Evolutionary conservation across 2,888 invertebrate species (phyloP).

Genomic region (Drosophila aldrichi): DNA sequence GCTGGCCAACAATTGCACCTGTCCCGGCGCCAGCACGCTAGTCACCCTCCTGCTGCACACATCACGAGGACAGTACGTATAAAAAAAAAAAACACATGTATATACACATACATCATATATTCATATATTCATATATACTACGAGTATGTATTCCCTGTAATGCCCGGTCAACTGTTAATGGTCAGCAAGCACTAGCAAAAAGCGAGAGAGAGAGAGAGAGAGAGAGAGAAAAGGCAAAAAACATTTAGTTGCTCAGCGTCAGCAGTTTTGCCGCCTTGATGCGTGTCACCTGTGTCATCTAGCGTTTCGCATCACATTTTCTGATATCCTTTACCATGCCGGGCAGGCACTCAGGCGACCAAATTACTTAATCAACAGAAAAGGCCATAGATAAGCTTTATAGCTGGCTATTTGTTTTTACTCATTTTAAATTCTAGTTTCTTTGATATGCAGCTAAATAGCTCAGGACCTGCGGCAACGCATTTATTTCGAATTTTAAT

Average conservation of each 20-base stretch:
- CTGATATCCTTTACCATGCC: background rate
- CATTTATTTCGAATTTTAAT: background rate
- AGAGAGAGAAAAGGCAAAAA: constrained; percentile 21
- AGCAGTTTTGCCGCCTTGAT: constrained; percentile 37
- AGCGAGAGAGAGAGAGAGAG: constrained; percentile 2
- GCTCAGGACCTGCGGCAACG: background rate
- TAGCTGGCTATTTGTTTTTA: background rate
- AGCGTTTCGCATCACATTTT: constrained; percentile 18
- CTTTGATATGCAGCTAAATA: background rate
- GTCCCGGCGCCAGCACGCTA: constrained; percentile 98
- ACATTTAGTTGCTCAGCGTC: constrained; percentile 52
- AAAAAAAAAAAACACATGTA: too few relatives aligned
- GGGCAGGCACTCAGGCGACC: background rate
- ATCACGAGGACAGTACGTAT: constrained; percentile 97
- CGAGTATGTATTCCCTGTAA: constrained; percentile 4
- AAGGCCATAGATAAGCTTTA: background rate
- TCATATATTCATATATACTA: background rate
- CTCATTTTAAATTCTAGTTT: background rate
- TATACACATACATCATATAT: background rate
- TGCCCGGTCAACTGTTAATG: constrained; percentile 60
- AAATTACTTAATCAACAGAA: constrained; percentile 17
- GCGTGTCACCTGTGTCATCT: constrained; percentile 32
- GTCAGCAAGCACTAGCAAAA: constrained; percentile 12
- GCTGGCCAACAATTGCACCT: constrained; percentile 98
- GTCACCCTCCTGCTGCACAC: constrained; percentile 98